A percentile compares a stretch with the other conserved stretches of the same genome.
phyloP scores from a whole-genome alignment of 2,888 invertebrate genomes.

The Tenthredo amoena region DNA sequence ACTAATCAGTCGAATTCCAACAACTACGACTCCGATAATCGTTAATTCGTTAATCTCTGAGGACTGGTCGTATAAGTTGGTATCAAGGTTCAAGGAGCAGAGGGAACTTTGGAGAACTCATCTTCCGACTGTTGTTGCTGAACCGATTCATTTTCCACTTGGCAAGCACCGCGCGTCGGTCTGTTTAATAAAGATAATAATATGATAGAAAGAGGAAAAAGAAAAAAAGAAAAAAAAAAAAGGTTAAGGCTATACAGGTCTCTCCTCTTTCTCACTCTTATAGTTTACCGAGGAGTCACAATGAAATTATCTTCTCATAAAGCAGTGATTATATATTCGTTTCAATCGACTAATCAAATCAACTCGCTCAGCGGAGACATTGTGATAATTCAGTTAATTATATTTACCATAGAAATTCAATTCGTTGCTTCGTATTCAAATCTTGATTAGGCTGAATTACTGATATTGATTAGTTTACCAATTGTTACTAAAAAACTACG shows the following conservation, averaged over 20 bases:
- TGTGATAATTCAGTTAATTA: slow-evolving; percentile 43
- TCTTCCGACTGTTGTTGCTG: background rate
- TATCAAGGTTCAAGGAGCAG: background rate
- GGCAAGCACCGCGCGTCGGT: background rate
- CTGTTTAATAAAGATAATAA: slow-evolving; percentile 29
- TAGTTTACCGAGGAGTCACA: background rate
- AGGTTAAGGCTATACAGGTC: background rate
- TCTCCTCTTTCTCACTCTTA: background rate
- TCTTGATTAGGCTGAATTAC: slow-evolving; percentile 5
- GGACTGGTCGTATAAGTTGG: background rate
- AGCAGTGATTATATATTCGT: slow-evolving; percentile 24
- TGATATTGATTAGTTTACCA: background rate
- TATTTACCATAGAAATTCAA: slow-evolving; percentile 7
- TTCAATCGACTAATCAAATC: slow-evolving; percentile 42
- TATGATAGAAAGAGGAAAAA: background rate
- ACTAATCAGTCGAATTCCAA: slow-evolving; percentile 3
- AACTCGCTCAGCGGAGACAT: slow-evolving; percentile 23
- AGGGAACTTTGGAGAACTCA: background rate
- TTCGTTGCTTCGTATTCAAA: background rate
- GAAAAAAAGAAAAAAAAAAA: background rate
- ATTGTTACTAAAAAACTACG: background rate
- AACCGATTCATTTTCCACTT: slow-evolving; percentile 33
- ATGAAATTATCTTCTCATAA: background rate
- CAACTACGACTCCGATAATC: slow-evolving; percentile 28
- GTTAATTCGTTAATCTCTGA: slow-evolving; percentile 16